A percentile compares a stretch with the other conserved stretches of the same genome.
Evolutionary conservation across 2,888 invertebrate species (phyloP).

Genomic region (Pristionchus arcanus): DNA sequence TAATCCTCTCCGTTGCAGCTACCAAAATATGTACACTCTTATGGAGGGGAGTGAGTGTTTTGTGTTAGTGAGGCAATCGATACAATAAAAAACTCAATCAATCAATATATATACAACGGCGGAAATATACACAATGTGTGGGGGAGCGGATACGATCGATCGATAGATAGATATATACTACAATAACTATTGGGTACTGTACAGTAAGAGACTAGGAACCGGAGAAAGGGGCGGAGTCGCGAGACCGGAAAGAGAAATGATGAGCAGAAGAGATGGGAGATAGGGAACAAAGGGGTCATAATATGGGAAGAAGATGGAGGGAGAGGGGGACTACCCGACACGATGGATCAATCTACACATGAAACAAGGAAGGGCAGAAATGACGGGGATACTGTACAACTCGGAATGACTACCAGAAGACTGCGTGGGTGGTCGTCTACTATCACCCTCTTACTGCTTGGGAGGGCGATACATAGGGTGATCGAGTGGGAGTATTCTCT

Average conservation of each 20-base stretch:
- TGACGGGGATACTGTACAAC: conserved; percentile 23
- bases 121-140: conserved; percentile 1
- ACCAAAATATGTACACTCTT: conserved; percentile 47
- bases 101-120: conserved; percentile 25
- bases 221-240: conserved; percentile 26
- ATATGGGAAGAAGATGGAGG: not conserved
- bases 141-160: not conserved
- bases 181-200: conserved; percentile 10
- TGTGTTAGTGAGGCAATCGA: not conserved
- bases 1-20: conserved; percentile 40
- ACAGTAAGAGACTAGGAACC: conserved; percentile 25
- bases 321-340: conserved; percentile 27
- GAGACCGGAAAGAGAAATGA: conserved; percentile 48
- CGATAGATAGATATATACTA: conserved; percentile 17
- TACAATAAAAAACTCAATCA: conserved; percentile 34
- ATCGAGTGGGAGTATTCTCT: not conserved
- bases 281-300: not conserved
- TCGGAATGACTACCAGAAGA: conserved; percentile 3
- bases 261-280: conserved; percentile 9
- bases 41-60: conserved; percentile 10
- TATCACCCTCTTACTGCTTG: conserved; percentile 43
- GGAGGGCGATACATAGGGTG: not conserved
- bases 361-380: not conserved
- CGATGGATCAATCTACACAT: conserved; percentile 37
- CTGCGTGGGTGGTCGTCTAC: not conserved